Percentiles rank a stretch among this genome's conserved stretches.
Conservation (phyloP, 2,113 vertebrate species). For the Pseudopipra pipra region DNA sequence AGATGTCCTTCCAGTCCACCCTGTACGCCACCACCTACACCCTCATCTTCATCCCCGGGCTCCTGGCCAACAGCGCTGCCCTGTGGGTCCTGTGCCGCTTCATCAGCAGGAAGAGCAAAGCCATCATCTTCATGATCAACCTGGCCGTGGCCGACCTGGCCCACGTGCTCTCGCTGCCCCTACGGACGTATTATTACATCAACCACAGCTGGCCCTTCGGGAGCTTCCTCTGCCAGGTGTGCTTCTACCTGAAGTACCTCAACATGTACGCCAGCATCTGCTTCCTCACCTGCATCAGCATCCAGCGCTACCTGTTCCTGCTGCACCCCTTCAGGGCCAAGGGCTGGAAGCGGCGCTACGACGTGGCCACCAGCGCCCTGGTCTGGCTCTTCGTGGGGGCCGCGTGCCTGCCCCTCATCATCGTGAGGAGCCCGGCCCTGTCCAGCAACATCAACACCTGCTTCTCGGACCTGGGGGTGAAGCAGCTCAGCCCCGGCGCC, state of each 20-base stretch:
- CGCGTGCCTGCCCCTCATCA: constrained; percentile 80
- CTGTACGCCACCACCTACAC: constrained; percentile 84
- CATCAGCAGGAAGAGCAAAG: constrained; percentile 84
- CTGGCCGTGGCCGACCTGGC: constrained; percentile 84
- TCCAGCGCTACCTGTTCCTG: constrained; percentile 86
- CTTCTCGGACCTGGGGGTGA: constrained; percentile 85
- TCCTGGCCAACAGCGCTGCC: constrained; percentile 84
- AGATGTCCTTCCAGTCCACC: constrained; percentile 66
- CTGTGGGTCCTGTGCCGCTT: constrained; percentile 84
- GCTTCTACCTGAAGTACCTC: constrained; percentile 91
- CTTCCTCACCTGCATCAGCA: constrained; percentile 88
- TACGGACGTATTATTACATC: constrained; percentile 86
- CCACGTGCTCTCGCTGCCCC: constrained; percentile 84
- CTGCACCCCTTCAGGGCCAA: constrained; percentile 81
- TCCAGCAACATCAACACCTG: constrained; percentile 66
- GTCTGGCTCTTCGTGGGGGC: constrained; percentile 82
- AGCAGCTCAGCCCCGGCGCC: constrained; percentile 27
- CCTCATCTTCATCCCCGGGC: constrained; percentile 84
- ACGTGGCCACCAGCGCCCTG: constrained; percentile 70
- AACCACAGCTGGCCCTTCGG: constrained; percentile 83
- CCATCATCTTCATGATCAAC: constrained; percentile 91
- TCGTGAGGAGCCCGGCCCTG: constrained; percentile 73
- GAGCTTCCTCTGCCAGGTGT: constrained; percentile 77
- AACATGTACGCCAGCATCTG: constrained; percentile 90
- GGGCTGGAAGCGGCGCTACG: constrained; percentile 83